A percentile compares a stretch with the other conserved stretches of the same genome.
Evolutionary conservation across 2,888 invertebrate species (phyloP).

Genomic region (Melipona beecheii): DNA sequence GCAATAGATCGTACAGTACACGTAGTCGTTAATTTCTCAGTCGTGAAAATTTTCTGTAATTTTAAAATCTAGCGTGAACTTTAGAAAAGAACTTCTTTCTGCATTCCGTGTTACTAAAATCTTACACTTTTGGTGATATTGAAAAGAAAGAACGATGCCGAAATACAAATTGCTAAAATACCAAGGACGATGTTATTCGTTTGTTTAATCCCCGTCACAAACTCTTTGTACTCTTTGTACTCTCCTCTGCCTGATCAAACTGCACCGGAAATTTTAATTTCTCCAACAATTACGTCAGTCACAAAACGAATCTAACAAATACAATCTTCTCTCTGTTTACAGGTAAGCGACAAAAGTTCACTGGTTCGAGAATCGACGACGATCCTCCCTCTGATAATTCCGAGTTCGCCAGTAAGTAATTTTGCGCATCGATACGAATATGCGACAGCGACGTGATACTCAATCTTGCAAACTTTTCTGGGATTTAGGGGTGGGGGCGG

Average conservation of each 20-base stretch:
- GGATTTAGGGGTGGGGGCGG: conserved; percentile 49
- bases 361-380: not conserved
- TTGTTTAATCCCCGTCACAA: too few relatives aligned
- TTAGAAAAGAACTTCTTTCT: too few relatives aligned
- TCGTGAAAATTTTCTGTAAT: too few relatives aligned
- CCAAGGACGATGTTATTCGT: too few relatives aligned
- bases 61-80: too few relatives aligned
- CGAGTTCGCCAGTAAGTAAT: conserved; percentile 16
- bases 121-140: not conserved
- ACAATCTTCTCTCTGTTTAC: conserved; percentile 31
- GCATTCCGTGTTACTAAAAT: not conserved
- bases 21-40: too few relatives aligned
- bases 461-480: conserved; percentile 64
- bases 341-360: conserved; percentile 44
- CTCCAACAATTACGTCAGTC: not conserved
- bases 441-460: conserved; percentile 50
- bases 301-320: not conserved
- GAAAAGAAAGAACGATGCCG: too few relatives aligned
- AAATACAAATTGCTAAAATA: too few relatives aligned
- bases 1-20: too few relatives aligned
- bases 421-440: conserved; percentile 45
- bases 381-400: not conserved
- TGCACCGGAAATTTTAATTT: not conserved
- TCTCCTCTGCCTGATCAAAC: too few relatives aligned
- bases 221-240: too few relatives aligned